Evolutionary conservation across 2,888 invertebrate species (phyloP), one percentile per base, ranked within the genome.

Genomic region (Apodemia duryi): DNA sequence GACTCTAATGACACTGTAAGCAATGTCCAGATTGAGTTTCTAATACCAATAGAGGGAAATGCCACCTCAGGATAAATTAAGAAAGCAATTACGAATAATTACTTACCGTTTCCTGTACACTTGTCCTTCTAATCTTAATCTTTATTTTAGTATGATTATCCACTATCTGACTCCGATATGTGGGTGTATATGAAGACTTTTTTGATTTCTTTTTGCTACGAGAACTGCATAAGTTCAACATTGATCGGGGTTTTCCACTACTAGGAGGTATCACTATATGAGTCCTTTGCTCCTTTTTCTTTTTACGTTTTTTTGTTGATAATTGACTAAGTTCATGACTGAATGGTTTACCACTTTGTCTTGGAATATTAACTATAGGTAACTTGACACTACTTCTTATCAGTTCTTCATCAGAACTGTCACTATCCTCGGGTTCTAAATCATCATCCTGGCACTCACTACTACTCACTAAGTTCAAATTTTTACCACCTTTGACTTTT

Each of bases 61-160:
- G 9, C 13, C 13, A n/a, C 46, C 4, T n/a, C 6, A 13, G 2
- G 4, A 5, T 46, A 46, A n/a, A 11, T 10, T 0, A 43, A 43
- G 10, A 11, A 3, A 43, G 5, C n/a, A n/a, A 49, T n/a, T 49
- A n/a, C n/a, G 2, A 49, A 43, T 46, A 21, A 21, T 51, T 7
- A 80, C 89, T 89, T 80, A 91, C 91, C 71, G 78, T 79, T 78
- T 88, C 84, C 78, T 85, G 85, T 72, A 81, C 73, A 77, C 82
- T 89, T 76, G 94, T 94, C 84, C 94, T 95, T 80, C 93, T 94
- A 74, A 95, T 95, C 77, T 94, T 93, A 76, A 95, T 93, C 83
- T 95, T 95, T 77, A 95, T 94, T 68, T 93, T 92, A 75, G 94
- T 94, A 77, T 85, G 86, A 70, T 94, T 94, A 77, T 94, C 94